Percentiles rank a stretch among this genome's conserved stretches.
Conservation (phyloP, 2,797 vertebrate species). For the Ptychobarbus kaznakovi region DNA sequence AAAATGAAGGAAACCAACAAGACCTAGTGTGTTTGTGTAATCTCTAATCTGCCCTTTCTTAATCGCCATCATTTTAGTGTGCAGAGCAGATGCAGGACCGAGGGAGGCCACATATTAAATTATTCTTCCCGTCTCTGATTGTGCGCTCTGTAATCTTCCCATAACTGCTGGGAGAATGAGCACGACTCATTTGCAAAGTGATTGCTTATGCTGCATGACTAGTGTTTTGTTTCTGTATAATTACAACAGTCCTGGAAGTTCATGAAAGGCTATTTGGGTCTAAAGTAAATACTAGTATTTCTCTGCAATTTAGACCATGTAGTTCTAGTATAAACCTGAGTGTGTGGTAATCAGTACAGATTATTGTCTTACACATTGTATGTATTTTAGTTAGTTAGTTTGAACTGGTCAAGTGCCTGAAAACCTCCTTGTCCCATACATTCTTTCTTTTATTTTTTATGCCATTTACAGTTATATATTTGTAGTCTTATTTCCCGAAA, state of each 20-base stretch:
- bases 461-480: neutral
- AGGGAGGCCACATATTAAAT: conserved; percentile 53
- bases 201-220: conserved; percentile 37
- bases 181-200: conserved; percentile 53
- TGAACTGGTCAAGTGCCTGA: neutral
- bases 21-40: conserved; percentile 66
- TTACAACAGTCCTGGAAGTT: conserved; percentile 24
- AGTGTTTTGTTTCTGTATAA: conserved; percentile 17
- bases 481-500: neutral
- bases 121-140: conserved; percentile 18
- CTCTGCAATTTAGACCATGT: neutral
- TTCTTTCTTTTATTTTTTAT: neutral
- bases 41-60: conserved; percentile 62
- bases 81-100: conserved; percentile 44
- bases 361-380: neutral
- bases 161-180: conserved; percentile 10
- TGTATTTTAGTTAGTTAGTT: neutral
- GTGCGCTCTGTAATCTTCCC: conserved; percentile 47
- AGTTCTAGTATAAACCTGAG: neutral
- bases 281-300: neutral
- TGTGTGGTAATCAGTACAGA: neutral
- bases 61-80: conserved; percentile 63
- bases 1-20: conserved; percentile 58
- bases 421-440: neutral
- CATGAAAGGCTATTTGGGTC: neutral